Evolutionary conservation across 2,113 vertebrate species (phyloP).

Genomic region (Microtus oregoni): DNA sequence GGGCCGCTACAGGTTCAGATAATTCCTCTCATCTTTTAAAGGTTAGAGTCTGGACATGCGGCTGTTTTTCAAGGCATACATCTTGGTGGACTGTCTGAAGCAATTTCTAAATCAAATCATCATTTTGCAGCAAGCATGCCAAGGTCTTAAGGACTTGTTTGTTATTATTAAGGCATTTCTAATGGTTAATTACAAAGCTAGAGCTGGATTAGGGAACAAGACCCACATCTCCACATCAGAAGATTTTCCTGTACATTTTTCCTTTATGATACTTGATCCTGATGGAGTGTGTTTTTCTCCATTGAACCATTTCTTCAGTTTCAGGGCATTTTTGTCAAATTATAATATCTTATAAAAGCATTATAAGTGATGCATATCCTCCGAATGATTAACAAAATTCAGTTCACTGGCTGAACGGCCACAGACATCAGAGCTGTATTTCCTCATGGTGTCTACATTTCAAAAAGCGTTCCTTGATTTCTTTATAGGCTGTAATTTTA

Average conservation of each 20-base stretch:
- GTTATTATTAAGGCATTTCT: constrained; percentile 24
- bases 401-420: not conserved
- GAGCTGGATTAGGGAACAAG: not conserved
- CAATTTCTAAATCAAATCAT: constrained; percentile 69
- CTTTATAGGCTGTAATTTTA: not conserved
- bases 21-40: constrained; percentile 75
- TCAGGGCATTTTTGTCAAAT: constrained; percentile 46
- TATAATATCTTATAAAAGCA: not conserved
- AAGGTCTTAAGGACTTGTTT: constrained; percentile 58
- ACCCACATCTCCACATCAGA: not conserved
- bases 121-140: constrained; percentile 53
- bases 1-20: constrained; percentile 68
- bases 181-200: constrained; percentile 56
- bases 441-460: not conserved
- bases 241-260: constrained; percentile 45
- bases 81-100: constrained; percentile 66
- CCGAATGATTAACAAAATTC: constrained; percentile 19
- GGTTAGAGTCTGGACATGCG: constrained; percentile 66
- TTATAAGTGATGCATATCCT: not conserved
- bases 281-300: not conserved
- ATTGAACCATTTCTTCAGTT: constrained; percentile 25
- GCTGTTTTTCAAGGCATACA: constrained; percentile 63
- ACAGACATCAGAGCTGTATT: not conserved
- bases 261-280: constrained; percentile 38
- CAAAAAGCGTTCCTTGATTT: not conserved